Evolutionary conservation across 2,113 vertebrate species (phyloP).

Genomic region (Siniperca chuatsi): DNA sequence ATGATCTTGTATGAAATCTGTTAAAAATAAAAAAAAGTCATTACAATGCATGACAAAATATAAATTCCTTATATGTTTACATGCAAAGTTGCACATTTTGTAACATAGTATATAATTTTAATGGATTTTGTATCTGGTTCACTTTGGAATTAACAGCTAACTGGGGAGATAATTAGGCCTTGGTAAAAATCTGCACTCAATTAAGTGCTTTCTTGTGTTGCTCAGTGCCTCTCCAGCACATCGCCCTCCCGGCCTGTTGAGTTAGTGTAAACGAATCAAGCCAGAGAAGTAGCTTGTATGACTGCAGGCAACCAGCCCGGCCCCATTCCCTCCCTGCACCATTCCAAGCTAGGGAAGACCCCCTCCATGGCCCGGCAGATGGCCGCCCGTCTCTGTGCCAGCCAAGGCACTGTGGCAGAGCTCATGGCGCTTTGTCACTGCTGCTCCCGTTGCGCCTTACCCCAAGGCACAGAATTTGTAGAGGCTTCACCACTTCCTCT

Average conservation of each 20-base stretch:
- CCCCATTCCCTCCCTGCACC: slow-evolving; percentile 25
- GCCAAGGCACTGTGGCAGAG: slow-evolving; percentile 55
- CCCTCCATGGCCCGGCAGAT: slow-evolving; percentile 74
- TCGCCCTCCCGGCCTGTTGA: slow-evolving; percentile 48
- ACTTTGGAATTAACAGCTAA: slow-evolving; percentile 47
- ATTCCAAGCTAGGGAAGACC: slow-evolving; percentile 67
- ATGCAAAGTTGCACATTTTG: slow-evolving; percentile 15
- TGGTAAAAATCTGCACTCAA: slow-evolving; percentile 60
- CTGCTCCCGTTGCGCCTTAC: slow-evolving; percentile 55
- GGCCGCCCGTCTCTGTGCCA: slow-evolving; percentile 61
- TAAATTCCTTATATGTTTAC: not conserved
- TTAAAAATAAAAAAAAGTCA: not conserved
- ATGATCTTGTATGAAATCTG: not conserved
- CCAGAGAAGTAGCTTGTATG: slow-evolving; percentile 55
- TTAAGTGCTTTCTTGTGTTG: slow-evolving; percentile 57
- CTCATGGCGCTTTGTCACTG: slow-evolving; percentile 71
- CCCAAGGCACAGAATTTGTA: slow-evolving; percentile 48
- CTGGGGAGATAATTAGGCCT: slow-evolving; percentile 54
- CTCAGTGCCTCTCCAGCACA: slow-evolving; percentile 54
- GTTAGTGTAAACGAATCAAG: slow-evolving; percentile 67
- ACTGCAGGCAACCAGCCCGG: slow-evolving; percentile 54
- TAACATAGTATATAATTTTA: not conserved
- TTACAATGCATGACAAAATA: slow-evolving; percentile 4
- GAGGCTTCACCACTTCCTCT: slow-evolving; percentile 54
- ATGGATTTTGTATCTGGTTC: slow-evolving; percentile 17